Conservation (phyloP, 2,113 vertebrate genomes). For the cattle (Bos taurus) region DNA sequence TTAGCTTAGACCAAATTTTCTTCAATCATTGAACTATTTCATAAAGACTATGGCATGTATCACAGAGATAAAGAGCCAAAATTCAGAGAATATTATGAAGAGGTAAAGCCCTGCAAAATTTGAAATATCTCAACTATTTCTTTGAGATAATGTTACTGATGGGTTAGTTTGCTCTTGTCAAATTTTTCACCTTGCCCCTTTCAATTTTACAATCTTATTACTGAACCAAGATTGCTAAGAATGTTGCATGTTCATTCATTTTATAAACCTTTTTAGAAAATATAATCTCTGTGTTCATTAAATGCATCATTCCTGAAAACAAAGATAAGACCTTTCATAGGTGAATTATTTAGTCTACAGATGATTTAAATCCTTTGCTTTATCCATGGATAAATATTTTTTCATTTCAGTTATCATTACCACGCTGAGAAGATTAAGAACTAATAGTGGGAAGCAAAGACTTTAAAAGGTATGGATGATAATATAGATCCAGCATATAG, state of each 20-base stretch:
- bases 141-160: neutral
- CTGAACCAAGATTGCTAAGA: neutral
- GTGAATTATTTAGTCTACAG: neutral
- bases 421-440: neutral
- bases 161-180: neutral
- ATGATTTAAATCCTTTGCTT: neutral
- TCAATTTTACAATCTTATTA: neutral
- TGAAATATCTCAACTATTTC: neutral
- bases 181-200: neutral
- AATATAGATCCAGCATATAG: neutral
- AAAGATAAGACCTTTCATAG: neutral
- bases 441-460: neutral
- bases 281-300: neutral
- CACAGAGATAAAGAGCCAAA: neutral
- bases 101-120: neutral
- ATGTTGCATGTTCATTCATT: neutral
- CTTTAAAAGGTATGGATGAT: neutral
- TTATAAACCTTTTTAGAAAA: neutral
- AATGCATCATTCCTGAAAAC: neutral
- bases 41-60: neutral
- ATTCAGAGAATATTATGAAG: neutral
- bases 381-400: neutral
- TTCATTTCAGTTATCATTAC: neutral
- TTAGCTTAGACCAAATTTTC: neutral
- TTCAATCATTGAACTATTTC: neutral